A percentile compares a stretch with the other conserved stretches of the same genome.
These are phyloP conservation scores for Corydoras sp. DNA, from an alignment of 2,113 vertebrate genomes.

Conservation along the genomic window DNA sequence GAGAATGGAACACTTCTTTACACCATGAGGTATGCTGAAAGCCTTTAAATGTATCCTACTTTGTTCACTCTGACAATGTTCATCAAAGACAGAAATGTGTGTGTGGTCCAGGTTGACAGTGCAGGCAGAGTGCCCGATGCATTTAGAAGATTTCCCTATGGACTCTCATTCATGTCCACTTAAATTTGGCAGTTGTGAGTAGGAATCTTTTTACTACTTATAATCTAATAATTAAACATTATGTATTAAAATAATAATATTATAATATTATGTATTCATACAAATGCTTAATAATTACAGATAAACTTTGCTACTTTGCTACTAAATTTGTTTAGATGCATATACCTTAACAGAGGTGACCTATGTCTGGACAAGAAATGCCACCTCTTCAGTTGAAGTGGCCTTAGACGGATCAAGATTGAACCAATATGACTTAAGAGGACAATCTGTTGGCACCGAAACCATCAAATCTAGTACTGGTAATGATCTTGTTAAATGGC, in stretches of 20 bases:
- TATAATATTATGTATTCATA: too few species aligned
- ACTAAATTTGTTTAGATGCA: conserved; percentile 71
- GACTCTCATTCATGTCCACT: conserved; percentile 89
- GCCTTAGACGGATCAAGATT: conserved; percentile 86
- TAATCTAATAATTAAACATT: neutral
- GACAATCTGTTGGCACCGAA: conserved; percentile 85
- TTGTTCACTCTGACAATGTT: neutral
- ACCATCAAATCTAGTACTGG: conserved; percentile 92
- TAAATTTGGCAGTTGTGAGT: conserved; percentile 96
- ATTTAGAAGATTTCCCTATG: conserved; percentile 93
- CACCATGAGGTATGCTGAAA: conserved; percentile 74
- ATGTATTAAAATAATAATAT: too few species aligned
- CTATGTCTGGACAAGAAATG: conserved; percentile 88
- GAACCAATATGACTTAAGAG: conserved; percentile 89
- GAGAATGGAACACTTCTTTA: conserved; percentile 82
- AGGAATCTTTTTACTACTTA: conserved; percentile 14
- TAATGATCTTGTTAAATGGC: conserved; percentile 36
- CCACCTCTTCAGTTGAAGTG: conserved; percentile 86
- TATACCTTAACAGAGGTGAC: conserved; percentile 91
- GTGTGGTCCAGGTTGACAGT: conserved; percentile 77
- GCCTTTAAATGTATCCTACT: too few species aligned
- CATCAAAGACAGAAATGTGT: neutral
- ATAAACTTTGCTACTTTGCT: too few species aligned
- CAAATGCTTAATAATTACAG: too few species aligned
- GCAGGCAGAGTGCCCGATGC: conserved; percentile 92